phyloP scores from a whole-genome alignment of 2,888 invertebrate species.

The Baccha elongata region DNA sequence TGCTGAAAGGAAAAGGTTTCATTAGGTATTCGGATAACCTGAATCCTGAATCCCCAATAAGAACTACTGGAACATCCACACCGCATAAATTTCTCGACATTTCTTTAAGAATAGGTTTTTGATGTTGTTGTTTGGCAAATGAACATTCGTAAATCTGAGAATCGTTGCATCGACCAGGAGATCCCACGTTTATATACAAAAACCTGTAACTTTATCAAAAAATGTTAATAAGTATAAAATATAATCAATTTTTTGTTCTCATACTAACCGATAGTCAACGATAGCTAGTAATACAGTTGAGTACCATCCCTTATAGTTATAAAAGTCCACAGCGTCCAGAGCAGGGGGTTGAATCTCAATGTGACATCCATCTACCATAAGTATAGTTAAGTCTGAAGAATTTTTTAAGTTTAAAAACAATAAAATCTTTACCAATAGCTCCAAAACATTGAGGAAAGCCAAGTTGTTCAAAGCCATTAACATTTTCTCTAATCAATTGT shows the following conservation, averaged over 20 bases:
- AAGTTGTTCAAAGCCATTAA: neutral
- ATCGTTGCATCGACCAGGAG: neutral
- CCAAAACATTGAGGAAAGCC: too few relatives aligned
- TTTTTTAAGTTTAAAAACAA: neutral
- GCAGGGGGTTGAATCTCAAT: neutral
- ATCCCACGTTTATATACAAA: neutral
- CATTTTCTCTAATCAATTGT: neutral
- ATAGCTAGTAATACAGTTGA: constrained; percentile 5
- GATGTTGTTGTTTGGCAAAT: neutral
- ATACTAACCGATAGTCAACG: neutral
- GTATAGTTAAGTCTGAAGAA: neutral
- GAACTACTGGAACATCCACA: neutral
- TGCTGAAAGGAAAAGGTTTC: neutral
- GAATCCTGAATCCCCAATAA: neutral
- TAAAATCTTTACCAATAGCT: neutral
- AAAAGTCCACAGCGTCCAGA: neutral
- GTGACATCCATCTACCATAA: neutral
- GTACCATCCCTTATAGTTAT: neutral
- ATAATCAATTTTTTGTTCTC: too few relatives aligned
- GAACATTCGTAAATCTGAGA: neutral
- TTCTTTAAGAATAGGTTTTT: neutral
- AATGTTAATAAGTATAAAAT: too few relatives aligned
- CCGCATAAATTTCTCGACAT: neutral
- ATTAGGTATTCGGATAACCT: neutral
- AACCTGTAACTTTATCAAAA: neutral